These are phyloP conservation scores for Cataglyphis rosenhaueri DNA, from an alignment of 2,888 invertebrate species.

Conservation along the genomic window DNA sequence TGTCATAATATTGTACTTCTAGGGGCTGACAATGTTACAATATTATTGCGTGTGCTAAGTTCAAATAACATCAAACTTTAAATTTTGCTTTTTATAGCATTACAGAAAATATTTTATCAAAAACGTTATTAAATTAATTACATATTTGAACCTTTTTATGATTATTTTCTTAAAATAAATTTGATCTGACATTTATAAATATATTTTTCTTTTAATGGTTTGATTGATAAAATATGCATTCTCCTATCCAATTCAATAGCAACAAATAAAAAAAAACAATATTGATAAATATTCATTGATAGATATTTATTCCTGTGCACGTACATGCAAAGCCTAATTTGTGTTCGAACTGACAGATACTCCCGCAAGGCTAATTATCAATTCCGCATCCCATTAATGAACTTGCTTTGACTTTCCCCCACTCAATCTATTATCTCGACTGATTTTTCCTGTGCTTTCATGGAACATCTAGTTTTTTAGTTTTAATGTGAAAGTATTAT, in stretches of 20 bases:
- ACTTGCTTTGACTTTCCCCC: conserved; percentile 38
- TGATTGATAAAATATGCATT: background rate
- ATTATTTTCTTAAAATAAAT: background rate
- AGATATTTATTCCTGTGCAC: background rate
- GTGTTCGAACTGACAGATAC: conserved; percentile 24
- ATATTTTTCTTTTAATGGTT: background rate
- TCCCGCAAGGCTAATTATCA: conserved; percentile 40
- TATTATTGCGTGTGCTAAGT: conserved; percentile 1
- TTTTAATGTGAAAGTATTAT: conserved; percentile 21
- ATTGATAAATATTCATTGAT: background rate
- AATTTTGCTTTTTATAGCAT: background rate
- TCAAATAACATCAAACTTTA: background rate
- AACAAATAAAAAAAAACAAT: background rate
- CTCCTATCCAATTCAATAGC: background rate
- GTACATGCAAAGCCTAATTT: background rate
- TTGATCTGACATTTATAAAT: background rate
- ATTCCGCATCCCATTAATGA: conserved; percentile 49
- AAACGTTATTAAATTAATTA: background rate
- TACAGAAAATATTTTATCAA: background rate
- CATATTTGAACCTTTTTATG: background rate
- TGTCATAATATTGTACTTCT: background rate
- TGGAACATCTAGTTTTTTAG: conserved; percentile 1
- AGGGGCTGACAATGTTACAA: background rate
- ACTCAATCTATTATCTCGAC: background rate
- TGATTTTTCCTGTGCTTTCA: conserved; percentile 16